Base-by-base conservation (phyloP, 2,888 invertebrate genomes). In the Helleia helle region DNA sequence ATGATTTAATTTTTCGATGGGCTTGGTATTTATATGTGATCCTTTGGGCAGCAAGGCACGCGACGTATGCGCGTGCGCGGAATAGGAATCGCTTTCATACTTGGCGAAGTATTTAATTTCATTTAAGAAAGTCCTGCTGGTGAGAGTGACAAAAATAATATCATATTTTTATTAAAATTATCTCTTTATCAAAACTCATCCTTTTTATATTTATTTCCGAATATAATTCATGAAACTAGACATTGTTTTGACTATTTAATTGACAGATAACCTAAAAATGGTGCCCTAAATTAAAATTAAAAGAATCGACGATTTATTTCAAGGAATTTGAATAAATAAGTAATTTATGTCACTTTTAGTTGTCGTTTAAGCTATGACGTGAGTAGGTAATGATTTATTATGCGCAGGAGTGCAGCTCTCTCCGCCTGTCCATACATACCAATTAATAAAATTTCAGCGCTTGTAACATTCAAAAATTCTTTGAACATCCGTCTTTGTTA, bases 1-100 rank as follows among this genome's bases (percentile, higher is more conserved):
- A 74, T 84, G 84, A 83, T 80, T 83, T 74, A 83, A 84, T 81
- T 83, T 84, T 83, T 77, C 75, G 69, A 83, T 88, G 88, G 88
- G 88, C 87, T 88, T 87, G 87, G 89, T 89, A 85, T 86, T 86
- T 89, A 89, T 89, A 89, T 71, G 74, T 70, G 75, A 70, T 79
- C 79, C 81, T 81, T 83, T 73, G 85, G 80, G 75, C 79, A 83
- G 81, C 80, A 64, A 81, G 69, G 80, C 80, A 74, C 75, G 80
- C 77, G 72, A 66, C 48, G 40, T 11, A 5, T 0, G 62, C 52
- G 65, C 79, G 71, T 73, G 79, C 22, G n/a, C 1, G 1, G 83
- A 59, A 74, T 83, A 50, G 43, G 48, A 72, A 81, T 57, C 47
- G 59, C 61, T 59, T 66, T 71, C 71, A 70, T 73, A 74, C 72